Base-by-base conservation (phyloP, 1,140 invertebrate genomes). In the Temnothorax curvispinosus region DNA sequence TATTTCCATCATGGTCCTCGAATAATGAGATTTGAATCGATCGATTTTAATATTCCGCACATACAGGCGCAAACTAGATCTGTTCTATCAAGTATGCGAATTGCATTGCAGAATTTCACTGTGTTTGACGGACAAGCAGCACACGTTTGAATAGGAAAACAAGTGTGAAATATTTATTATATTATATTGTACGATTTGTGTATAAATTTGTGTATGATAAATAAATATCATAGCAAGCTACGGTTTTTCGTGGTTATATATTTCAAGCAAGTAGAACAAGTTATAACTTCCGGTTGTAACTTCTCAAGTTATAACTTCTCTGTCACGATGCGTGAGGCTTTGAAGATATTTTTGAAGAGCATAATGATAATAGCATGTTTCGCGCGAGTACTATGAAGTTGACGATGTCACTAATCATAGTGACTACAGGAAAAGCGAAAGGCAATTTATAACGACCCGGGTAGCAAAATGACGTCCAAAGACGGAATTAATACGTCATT, bases 281-380 rank as follows among this genome's bases (percentile, higher is more conserved):
- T 35, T 41, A 4, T 15, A 64, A 21, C 6, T n/a, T 41, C 41
- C 6, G 38, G 6, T 60, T n/a, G n/a, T n/a, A n/a, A n/a, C n/a
- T n/a, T n/a, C n/a, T n/a, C 8, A 62, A n/a, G 3, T 35, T 41
- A 4, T 15, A 64, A 21, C 6, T n/a, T 41, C n/a, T 50, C 27
- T 27, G 27, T 2, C 32, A 65, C 27, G 1, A 27, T 27, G n/a
- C n/a, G 13, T 9, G 5, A 11, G 0, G 2, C 13, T 56, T 82
- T 54, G 21, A 54, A 11, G 54, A 18, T 38, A 2, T 27, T 21
- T 58, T 67, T 71, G 56, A 74, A 87, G 32, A 82, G 58, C 67
- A 13, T 47, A 41, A 86, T 81, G 50, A 38, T 75, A 75, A 81
- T 81, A n/a, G 18, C 54, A 81, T 21, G 65, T 81, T 44, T 60